These are phyloP conservation scores for Conops quadrifasciatus DNA, from an alignment of 2,888 invertebrate genomes.

Conservation along the genomic window DNA sequence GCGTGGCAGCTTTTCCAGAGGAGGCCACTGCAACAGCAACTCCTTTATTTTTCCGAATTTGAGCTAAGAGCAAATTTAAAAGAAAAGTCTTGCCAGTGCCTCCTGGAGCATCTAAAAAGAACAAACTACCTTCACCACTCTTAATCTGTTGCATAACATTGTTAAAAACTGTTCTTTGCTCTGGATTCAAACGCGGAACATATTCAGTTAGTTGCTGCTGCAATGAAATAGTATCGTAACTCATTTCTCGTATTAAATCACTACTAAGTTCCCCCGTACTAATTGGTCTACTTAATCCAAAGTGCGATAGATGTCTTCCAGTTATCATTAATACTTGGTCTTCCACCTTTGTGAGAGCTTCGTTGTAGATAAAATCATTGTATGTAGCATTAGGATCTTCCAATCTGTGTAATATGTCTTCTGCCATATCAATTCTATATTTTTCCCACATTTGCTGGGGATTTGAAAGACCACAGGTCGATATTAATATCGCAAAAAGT, in stretches of 20 bases:
- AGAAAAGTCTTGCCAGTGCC: conserved; percentile 29
- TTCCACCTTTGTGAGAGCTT: neutral
- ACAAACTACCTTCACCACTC: neutral
- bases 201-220: neutral
- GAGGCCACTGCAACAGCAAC: conserved; percentile 32
- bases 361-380: neutral
- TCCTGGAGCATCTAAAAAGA: conserved; percentile 33
- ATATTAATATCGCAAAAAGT: conserved; percentile 32
- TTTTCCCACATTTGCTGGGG: conserved; percentile 29
- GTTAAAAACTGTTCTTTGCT: neutral
- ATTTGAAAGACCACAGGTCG: conserved; percentile 33
- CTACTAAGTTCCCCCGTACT: neutral
- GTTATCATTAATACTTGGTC: neutral
- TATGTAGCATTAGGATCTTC: neutral
- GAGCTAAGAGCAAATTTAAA: conserved; percentile 18
- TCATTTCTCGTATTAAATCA: neutral
- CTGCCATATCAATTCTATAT: conserved; percentile 24
- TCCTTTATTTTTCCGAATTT: neutral
- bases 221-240: neutral
- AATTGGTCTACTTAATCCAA: neutral
- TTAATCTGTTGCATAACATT: neutral
- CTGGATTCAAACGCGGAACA: neutral
- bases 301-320: neutral
- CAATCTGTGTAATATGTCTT: conserved; percentile 28
- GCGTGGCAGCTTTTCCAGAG: neutral